Conservation (phyloP, 2,113 vertebrate species). For the Oreotragus oreotragus region DNA sequence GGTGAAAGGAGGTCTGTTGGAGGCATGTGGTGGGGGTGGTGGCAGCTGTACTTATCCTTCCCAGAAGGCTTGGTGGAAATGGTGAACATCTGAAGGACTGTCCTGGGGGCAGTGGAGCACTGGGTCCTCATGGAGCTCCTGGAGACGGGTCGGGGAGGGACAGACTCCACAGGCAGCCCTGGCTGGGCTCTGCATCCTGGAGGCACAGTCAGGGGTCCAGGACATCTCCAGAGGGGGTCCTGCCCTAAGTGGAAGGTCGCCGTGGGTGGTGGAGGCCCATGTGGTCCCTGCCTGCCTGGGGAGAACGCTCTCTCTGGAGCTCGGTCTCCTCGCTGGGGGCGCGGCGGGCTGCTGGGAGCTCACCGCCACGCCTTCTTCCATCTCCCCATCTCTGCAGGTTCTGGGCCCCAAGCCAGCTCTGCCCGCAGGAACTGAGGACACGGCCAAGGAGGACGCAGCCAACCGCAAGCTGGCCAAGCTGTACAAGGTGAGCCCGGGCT, state of each 20-base stretch:
- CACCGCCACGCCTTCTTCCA: neutral
- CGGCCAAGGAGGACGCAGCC: constrained; percentile 84
- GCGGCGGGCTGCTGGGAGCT: neutral
- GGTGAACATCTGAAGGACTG: neutral
- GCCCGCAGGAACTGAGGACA: constrained; percentile 83
- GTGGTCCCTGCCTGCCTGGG: neutral
- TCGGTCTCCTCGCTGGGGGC: neutral
- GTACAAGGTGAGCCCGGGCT: constrained; percentile 88
- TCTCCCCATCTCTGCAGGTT: constrained; percentile 79
- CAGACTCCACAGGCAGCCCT: neutral
- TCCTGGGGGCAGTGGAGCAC: neutral
- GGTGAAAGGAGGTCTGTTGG: neutral
- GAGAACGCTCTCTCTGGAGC: neutral
- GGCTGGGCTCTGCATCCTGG: accelerated
- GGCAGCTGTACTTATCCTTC: neutral
- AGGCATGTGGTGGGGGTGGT: neutral
- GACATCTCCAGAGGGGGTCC: neutral
- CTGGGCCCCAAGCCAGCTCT: constrained; percentile 92
- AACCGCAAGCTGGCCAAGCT: constrained; percentile 95
- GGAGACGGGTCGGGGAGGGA: neutral
- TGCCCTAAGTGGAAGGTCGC: neutral
- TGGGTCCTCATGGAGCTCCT: neutral
- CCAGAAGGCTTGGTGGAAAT: neutral
- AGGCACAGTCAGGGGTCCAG: neutral
- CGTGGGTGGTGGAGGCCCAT: accelerated